Conservation (phyloP, 2,113 vertebrate species). For the Ictalurus furcatus region DNA sequence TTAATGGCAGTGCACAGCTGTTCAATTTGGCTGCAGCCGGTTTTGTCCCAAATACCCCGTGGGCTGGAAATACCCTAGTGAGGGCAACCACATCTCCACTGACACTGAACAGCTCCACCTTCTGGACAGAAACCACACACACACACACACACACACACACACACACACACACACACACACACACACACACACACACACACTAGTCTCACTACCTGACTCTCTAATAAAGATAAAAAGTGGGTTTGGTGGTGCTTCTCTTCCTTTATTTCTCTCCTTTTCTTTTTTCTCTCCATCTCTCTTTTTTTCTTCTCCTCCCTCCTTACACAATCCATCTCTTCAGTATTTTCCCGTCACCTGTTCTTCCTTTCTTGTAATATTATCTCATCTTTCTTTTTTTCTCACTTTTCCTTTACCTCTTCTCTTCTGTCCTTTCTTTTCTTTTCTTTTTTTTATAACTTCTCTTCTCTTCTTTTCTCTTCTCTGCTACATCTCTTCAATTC, state of each 20-base stretch:
- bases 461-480: neutral
- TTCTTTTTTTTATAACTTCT: neutral
- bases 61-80: constrained; percentile 22
- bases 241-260: neutral
- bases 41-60: neutral
- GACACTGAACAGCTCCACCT: constrained; percentile 29
- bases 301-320: neutral
- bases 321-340: too few species aligned
- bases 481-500: too few species aligned
- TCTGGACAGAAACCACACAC: constrained; percentile 28
- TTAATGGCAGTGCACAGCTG: constrained; percentile 14
- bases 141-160: neutral
- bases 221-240: neutral
- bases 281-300: too few species aligned
- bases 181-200: neutral
- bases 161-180: neutral
- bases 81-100: neutral
- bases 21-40: neutral
- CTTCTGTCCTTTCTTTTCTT: neutral
- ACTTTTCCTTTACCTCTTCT: neutral
- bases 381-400: neutral
- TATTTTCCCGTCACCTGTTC: neutral
- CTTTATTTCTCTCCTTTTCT: neutral
- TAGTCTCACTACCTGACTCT: neutral
- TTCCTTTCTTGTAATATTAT: neutral